Percentiles rank a stretch among this genome's conserved stretches.
Evolutionary conservation across 2,888 invertebrate species (phyloP).

Genomic region (Caenorhabditis japonica): DNA sequence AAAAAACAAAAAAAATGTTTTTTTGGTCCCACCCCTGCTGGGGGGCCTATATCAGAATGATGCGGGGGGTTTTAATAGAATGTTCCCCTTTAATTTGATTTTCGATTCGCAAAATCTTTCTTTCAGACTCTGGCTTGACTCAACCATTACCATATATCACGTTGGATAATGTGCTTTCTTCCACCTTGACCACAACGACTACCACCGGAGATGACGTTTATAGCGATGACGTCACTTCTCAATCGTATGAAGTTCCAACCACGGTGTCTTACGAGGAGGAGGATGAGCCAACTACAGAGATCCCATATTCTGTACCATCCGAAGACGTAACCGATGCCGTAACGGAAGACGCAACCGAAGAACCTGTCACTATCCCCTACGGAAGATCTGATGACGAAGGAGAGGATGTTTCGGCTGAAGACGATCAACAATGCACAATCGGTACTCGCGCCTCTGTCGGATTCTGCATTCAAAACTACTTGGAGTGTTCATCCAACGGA

Average conservation of each 20-base stretch:
- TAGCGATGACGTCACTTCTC: background rate
- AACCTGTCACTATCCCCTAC: constrained; percentile 5
- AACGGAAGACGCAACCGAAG: constrained; percentile 4
- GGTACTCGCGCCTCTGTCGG: constrained; percentile 30
- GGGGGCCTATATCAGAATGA: too few relatives aligned
- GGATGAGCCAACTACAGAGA: background rate
- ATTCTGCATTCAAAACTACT: constrained; percentile 24
- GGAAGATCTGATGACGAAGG: constrained; percentile 7
- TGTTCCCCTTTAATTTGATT: too few relatives aligned
- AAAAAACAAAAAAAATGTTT: too few relatives aligned
- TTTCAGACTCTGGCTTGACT: constrained; percentile 27
- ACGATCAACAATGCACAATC: constrained; percentile 18
- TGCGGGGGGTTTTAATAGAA: too few relatives aligned
- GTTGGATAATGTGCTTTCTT: constrained; percentile 17
- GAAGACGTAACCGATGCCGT: background rate
- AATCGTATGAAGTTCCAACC: constrained; percentile 1
- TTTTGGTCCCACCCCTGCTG: too few relatives aligned
- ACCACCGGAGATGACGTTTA: constrained; percentile 3
- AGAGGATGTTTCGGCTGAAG: constrained; percentile 1
- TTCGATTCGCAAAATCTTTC: too few relatives aligned
- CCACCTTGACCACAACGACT: background rate
- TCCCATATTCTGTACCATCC: background rate
- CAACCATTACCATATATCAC: constrained; percentile 30
- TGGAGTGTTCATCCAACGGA: constrained; percentile 19
- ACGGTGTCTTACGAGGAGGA: background rate